Evolutionary conservation across 2,888 invertebrate genomes (phyloP).

Genomic region (Cloeon dipterum): DNA sequence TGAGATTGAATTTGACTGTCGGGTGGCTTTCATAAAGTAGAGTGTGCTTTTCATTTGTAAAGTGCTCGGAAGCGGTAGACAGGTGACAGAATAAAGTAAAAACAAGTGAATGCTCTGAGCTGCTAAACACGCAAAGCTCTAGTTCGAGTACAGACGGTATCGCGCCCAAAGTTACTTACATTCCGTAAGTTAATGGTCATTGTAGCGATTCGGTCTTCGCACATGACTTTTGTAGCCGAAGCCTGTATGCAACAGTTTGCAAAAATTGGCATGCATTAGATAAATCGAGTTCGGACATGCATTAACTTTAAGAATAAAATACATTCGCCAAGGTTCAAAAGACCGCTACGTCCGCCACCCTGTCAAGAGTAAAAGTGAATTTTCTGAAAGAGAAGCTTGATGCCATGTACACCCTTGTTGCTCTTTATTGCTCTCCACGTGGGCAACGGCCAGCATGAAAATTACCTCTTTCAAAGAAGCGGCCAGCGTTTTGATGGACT

Average conservation of each 20-base stretch:
- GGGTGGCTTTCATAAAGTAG: slow-evolving; percentile 2
- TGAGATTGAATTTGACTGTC: too few species aligned
- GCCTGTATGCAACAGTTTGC: too few species aligned
- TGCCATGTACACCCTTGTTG: background rate
- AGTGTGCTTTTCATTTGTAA: slow-evolving; percentile 1
- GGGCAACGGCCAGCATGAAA: background rate
- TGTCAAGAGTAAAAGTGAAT: background rate
- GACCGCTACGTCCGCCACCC: too few species aligned
- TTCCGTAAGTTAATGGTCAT: slow-evolving; percentile 46
- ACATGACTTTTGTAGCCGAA: slow-evolving; percentile 44
- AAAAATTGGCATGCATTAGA: too few species aligned
- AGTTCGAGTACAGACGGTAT: too few species aligned
- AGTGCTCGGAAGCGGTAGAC: too few species aligned
- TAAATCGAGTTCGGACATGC: too few species aligned
- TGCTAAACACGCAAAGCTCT: too few species aligned
- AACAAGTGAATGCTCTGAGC: slow-evolving; percentile 14
- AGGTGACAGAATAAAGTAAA: slow-evolving; percentile 6
- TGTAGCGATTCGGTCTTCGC: slow-evolving; percentile 48
- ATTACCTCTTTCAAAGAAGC: slow-evolving; percentile 85
- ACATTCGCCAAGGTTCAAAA: too few species aligned
- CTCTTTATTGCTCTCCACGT: background rate
- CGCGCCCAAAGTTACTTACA: slow-evolving; percentile 41
- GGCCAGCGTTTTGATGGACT: slow-evolving; percentile 73
- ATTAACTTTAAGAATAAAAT: too few species aligned
- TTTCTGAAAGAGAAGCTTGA: background rate